Evolutionary conservation across 2,113 vertebrate genomes (phyloP), one percentile per base, ranked within the genome.

Genomic region (Malaclemys terrapin): DNA sequence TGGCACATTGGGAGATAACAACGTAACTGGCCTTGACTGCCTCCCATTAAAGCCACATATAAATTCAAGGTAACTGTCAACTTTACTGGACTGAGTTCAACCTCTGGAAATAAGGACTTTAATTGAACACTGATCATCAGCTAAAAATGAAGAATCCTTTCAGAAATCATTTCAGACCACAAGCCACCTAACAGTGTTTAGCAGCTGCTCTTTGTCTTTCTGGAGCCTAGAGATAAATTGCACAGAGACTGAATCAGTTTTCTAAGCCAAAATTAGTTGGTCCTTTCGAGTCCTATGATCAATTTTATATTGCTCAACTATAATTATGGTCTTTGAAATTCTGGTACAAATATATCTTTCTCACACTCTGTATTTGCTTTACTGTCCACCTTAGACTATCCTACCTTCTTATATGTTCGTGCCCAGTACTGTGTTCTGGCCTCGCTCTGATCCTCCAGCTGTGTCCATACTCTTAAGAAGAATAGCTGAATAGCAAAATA

Each of bases 171-270:
- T 96, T 96, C 76, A 91, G 82, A 45, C 92, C 87, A 93, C 96
- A 97, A 97, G 96, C 95, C 97, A 90, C 89, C 92, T 97, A 96
- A 96, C 96, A 96, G 88, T 97, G 96, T 97, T 97, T 97, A 96
- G 96, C 96, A 97, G 96, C 88, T 89, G 95, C 96, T 96, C 89
- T 96, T 97, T 97, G 96, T 45, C 24, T 25, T 76, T 45, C 75
- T 91, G 88, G 96, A 84, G 91, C 82, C 4, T 82, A 96, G 91
- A 96, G 96, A 97, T 97, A 97, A 97, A 97, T 97, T 97, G 96
- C 97, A 93, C 89, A 85, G 97, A 96, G 93, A 20, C 91, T 95
- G 96, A 96, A 97, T 97, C 97, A 96, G 94, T 97, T 97, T 97
- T 93, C 94, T 96, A 90, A 96, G 86, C 94, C 84, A 91, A 94